Evolutionary conservation across 92 coral and sea anemone species (phyloP), one percentile per base, ranked within the genome.

Genomic region (Porites lobata): DNA sequence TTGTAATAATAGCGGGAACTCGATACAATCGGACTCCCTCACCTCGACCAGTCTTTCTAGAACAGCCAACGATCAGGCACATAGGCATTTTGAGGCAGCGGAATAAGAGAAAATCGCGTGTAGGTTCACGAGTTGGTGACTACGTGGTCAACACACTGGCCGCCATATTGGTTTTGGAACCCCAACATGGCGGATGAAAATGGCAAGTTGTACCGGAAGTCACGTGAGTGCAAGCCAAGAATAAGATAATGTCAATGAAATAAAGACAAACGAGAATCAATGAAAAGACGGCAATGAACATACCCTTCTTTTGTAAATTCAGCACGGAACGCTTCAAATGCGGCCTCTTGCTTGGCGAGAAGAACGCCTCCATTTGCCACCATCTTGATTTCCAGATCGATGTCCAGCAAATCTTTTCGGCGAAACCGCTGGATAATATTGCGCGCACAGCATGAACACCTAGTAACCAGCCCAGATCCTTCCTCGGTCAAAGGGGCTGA

Each of bases 81-180:
- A 80, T 38, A 1, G 75, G 74, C 85, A 80, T 80, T 66, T 80
- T 59, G 82, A 78, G 82, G 69, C 6, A 10, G 69, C 50, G 18
- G 18, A 78, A 78, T 10, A 20, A n/a, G 82, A 78, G 9, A 54
- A 78, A 78, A 78, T 54, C 69, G 51, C 68, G 82, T 6, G 15
- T 54, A 4, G 6, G 20, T 56, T 8, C 32, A 53, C 67, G 67
- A 13, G 67, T 78, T 78, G 32, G 82, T 78, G 82, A 78, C 82
- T 78, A 78, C 53, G 85, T 20, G n/a, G n/a, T n/a, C n/a, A n/a
- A n/a, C n/a, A n/a, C n/a, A n/a, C n/a, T n/a, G n/a, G n/a, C 85
- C 85, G 85, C 85, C 72, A 80, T 79, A 79, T 63, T 79, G 83
- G 83, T 79, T 78, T 79, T 80, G 85, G 85, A 80, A 80, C 85